Percentiles rank a stretch among this genome's conserved stretches.
Evolutionary conservation across 35 echinoderm and acorn worm species (phyloP).

Genomic region (Amphiura filiformis): DNA sequence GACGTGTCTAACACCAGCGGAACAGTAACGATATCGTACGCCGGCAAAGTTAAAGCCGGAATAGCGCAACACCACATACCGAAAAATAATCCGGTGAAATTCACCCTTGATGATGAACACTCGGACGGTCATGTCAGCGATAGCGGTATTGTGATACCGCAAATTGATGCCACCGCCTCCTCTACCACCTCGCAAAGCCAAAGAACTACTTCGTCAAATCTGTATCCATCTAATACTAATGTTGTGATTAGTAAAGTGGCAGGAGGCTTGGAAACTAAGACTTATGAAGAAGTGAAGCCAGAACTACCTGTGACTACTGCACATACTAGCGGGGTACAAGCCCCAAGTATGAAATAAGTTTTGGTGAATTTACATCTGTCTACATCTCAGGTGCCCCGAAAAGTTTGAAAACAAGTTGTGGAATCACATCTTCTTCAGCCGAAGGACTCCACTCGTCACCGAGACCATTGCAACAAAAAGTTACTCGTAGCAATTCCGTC

Average conservation of each 20-base stretch:
- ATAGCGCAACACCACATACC: neutral
- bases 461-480: neutral
- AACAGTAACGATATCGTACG: neutral
- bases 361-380: neutral
- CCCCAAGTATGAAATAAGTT: neutral
- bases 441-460: too few species aligned
- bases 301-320: neutral
- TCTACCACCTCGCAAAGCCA: neutral
- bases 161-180: neutral
- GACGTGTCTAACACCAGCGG: neutral
- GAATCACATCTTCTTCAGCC: too few species aligned
- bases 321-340: neutral
- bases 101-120: slow-evolving; percentile 3
- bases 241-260: neutral
- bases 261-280: neutral
- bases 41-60: neutral
- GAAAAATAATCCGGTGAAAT: neutral
- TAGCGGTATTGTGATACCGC: neutral
- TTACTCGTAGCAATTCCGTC: neutral
- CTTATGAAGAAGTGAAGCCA: neutral
- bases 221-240: neutral
- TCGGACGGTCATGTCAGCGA: neutral
- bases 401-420: neutral
- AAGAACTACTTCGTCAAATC: neutral
- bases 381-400: neutral